Percentiles rank a stretch among this genome's conserved stretches.
Evolutionary conservation across 2,113 vertebrate species (phyloP).

Genomic region (Tetraodon nigroviridis): DNA sequence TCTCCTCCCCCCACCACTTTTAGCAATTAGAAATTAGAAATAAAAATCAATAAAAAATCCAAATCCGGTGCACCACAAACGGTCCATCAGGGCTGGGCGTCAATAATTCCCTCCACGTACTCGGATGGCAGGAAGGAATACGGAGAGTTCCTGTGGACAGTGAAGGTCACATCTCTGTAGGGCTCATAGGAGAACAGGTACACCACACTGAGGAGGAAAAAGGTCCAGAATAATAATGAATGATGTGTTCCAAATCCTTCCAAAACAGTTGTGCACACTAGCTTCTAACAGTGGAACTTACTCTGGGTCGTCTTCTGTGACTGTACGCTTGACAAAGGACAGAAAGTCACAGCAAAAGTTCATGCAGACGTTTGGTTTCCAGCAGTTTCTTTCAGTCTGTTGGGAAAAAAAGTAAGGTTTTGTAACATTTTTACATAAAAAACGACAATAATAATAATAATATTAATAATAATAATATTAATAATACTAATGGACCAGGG

Average conservation of each 20-base stretch:
- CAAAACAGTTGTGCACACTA: neutral
- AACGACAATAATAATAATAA: neutral
- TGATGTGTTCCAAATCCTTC: neutral
- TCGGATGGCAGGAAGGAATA: slow-evolving; percentile 80
- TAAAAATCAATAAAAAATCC: no score
- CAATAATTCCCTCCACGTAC: slow-evolving; percentile 75
- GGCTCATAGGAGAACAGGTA: slow-evolving; percentile 85
- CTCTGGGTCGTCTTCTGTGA: slow-evolving; percentile 79
- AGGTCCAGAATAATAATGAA: neutral
- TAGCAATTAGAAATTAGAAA: no score
- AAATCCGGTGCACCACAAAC: neutral
- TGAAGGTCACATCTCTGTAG: slow-evolving; percentile 76
- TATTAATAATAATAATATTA: no score
- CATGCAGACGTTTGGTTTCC: slow-evolving; percentile 90
- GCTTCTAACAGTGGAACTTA: slow-evolving; percentile 44
- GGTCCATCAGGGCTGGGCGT: neutral
- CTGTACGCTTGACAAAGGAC: slow-evolving; percentile 76
- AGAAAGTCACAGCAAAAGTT: slow-evolving; percentile 90
- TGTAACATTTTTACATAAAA: neutral
- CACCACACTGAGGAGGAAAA: slow-evolving; percentile 70
- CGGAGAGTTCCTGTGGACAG: slow-evolving; percentile 73
- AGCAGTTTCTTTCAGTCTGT: slow-evolving; percentile 82
- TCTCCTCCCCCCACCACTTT: no score
- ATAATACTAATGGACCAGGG: no score
- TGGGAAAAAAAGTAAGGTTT: neutral